Conservation (phyloP, 1,140 invertebrate genomes). For the Aculops lycopersici region DNA sequence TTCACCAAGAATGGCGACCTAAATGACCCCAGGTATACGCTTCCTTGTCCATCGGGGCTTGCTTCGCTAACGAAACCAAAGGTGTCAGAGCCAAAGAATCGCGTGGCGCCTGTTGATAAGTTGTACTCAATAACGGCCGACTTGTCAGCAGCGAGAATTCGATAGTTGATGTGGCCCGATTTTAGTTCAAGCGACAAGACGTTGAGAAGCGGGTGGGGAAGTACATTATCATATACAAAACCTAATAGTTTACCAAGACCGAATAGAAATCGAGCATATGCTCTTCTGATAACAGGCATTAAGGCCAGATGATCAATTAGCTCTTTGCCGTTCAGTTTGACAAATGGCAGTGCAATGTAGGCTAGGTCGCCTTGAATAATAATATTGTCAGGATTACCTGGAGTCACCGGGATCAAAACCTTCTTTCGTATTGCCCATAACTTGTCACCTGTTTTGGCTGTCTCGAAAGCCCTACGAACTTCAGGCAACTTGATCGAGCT, state of each 20-base stretch:
- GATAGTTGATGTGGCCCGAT: background rate
- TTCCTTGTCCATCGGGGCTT: background rate
- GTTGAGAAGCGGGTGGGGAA: background rate
- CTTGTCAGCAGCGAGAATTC: background rate
- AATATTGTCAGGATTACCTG: background rate
- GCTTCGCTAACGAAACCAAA: background rate
- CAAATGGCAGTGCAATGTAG: background rate
- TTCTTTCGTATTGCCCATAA: background rate
- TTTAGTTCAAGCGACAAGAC: background rate
- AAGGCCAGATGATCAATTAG: background rate
- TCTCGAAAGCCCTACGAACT: background rate
- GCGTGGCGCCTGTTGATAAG: background rate
- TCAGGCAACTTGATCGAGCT: background rate
- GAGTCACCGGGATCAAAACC: background rate
- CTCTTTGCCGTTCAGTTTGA: background rate
- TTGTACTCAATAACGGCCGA: background rate
- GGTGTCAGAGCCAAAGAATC: background rate
- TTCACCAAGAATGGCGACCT: background rate
- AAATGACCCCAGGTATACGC: background rate
- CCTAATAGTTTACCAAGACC: background rate
- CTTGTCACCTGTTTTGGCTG: background rate
- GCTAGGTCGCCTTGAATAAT: background rate
- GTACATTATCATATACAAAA: background rate
- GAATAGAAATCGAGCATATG: background rate
- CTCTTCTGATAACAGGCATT: background rate